Evolutionary conservation across 2,888 invertebrate genomes (phyloP).

Genomic region (Cynaeus angustus): DNA sequence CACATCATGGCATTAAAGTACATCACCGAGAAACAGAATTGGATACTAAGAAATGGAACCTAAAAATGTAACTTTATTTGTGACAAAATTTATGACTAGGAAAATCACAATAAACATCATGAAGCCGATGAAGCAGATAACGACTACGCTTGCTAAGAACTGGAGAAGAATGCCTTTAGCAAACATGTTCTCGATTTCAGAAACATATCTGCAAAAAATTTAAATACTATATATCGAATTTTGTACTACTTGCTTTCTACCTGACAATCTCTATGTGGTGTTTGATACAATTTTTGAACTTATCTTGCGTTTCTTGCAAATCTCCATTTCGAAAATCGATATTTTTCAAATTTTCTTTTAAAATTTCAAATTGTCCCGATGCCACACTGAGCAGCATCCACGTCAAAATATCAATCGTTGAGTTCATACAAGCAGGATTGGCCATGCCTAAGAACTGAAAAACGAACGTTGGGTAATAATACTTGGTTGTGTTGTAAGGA

Average conservation of each 20-base stretch:
- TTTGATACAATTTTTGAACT: background rate
- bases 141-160: constrained; percentile 47
- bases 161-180: constrained; percentile 47
- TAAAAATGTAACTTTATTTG: constrained; percentile 41
- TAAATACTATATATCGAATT: background rate
- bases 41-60: constrained; percentile 15
- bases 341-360: constrained; percentile 33
- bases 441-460: constrained; percentile 32
- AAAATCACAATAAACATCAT: constrained; percentile 39
- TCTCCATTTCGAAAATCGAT: constrained; percentile 7
- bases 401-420: constrained; percentile 25
- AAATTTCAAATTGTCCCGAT: constrained; percentile 19
- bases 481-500: constrained; percentile 18
- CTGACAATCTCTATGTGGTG: constrained; percentile 9
- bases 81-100: too few relatives aligned
- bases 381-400: constrained; percentile 20
- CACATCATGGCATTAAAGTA: constrained; percentile 46
- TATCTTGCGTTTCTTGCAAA: background rate
- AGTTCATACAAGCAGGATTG: constrained; percentile 30
- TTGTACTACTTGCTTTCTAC: background rate
- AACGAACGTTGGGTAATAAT: constrained; percentile 17
- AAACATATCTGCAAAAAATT: constrained; percentile 28
- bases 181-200: constrained; percentile 28
- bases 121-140: constrained; percentile 49
- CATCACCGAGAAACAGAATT: constrained; percentile 24